phyloP scores from a whole-genome alignment of 2,797 vertebrate genomes.

The Cyclura pinguis region DNA sequence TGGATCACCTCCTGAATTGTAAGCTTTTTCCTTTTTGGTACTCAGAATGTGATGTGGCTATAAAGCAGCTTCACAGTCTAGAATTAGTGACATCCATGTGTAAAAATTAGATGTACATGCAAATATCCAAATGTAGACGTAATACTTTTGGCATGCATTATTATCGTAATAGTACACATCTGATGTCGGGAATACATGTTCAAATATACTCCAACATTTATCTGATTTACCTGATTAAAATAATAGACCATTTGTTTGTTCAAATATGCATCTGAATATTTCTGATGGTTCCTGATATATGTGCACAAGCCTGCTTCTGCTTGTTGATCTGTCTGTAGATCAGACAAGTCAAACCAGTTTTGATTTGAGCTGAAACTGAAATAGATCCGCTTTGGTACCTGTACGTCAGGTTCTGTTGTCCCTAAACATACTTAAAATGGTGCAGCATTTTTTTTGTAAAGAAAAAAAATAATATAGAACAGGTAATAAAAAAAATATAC shows the following conservation, averaged over 20 bases:
- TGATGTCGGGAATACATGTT: background rate
- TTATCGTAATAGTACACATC: background rate
- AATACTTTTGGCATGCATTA: background rate
- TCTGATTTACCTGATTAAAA: background rate
- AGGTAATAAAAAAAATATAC: too few relatives aligned
- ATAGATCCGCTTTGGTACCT: background rate
- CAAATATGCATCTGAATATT: background rate
- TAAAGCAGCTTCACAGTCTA: conserved; percentile 21
- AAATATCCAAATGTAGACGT: background rate
- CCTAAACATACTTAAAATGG: too few relatives aligned
- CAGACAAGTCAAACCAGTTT: background rate
- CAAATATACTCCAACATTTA: background rate
- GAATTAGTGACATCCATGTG: background rate
- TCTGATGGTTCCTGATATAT: background rate
- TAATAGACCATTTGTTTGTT: background rate
- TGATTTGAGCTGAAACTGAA: background rate
- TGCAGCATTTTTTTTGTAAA: too few relatives aligned
- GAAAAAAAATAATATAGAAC: too few relatives aligned
- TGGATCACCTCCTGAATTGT: conserved; percentile 96
- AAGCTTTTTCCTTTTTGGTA: conserved; percentile 71
- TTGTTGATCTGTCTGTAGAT: background rate
- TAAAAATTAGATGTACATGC: background rate
- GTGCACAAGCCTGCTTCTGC: background rate
- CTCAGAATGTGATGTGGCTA: conserved; percentile 38
- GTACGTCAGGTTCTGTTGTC: too few relatives aligned